Conservation (phyloP, 2,888 invertebrate species). For the Tetanocera ferruginea region DNA sequence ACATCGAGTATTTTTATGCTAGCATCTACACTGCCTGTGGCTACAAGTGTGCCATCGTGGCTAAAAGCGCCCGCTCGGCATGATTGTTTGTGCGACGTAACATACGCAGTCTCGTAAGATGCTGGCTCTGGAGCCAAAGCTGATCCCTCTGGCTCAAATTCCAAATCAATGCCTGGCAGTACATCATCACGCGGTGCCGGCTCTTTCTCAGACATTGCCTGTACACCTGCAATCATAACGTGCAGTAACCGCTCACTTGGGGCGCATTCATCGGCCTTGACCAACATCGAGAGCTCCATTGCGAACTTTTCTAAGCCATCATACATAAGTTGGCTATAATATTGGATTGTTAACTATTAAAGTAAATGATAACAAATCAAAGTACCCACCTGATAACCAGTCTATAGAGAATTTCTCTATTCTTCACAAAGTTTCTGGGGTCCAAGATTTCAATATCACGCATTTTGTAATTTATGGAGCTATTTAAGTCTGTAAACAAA, state of each 20-base stretch:
- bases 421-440: slow-evolving; percentile 85
- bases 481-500: neutral
- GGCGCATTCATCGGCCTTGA: slow-evolving; percentile 94
- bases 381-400: slow-evolving; percentile 87
- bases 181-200: slow-evolving; percentile 69
- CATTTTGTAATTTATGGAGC: slow-evolving; percentile 54
- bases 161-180: slow-evolving; percentile 78
- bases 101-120: slow-evolving; percentile 98
- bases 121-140: slow-evolving; percentile 96
- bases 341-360: slow-evolving; percentile 21
- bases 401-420: slow-evolving; percentile 88
- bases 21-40: slow-evolving; percentile 98
- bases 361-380: neutral
- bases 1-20: slow-evolving; percentile 99
- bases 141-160: slow-evolving; percentile 96
- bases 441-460: slow-evolving; percentile 72
- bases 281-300: slow-evolving; percentile 83
- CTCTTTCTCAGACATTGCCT: slow-evolving; percentile 81
- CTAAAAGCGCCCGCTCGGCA: slow-evolving; percentile 98
- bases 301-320: slow-evolving; percentile 97
- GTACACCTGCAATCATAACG: slow-evolving; percentile 86
- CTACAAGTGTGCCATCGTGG: slow-evolving; percentile 93
- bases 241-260: slow-evolving; percentile 94
- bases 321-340: slow-evolving; percentile 92
- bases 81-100: slow-evolving; percentile 97